These are phyloP conservation scores for Bucco capensis DNA, from an alignment of 2,113 vertebrate genomes.

Conservation along the genomic window DNA sequence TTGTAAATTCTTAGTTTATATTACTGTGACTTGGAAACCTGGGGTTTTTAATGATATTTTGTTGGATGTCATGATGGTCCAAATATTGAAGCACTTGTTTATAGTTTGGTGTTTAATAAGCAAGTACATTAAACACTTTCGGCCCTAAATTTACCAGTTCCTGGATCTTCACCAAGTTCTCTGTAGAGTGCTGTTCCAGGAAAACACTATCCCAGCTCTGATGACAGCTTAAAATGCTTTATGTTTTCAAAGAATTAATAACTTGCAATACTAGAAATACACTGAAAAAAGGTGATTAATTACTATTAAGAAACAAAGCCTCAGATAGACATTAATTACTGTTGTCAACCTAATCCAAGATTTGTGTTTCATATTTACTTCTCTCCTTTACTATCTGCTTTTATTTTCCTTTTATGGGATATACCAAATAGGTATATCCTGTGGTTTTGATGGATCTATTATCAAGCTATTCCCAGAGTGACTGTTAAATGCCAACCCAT, in stretches of 20 bases:
- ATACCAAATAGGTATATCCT: neutral
- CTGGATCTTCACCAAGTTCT: conserved; percentile 6
- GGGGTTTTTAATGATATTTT: neutral
- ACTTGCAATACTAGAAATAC: conserved; percentile 4
- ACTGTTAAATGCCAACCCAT: neutral
- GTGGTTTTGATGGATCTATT: neutral
- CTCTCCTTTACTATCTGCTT: neutral
- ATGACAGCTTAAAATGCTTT: neutral
- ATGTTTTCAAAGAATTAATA: neutral
- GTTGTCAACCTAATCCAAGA: neutral
- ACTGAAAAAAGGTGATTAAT: neutral
- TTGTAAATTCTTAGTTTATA: neutral
- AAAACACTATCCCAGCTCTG: neutral
- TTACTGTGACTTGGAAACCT: neutral
- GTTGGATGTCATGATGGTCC: neutral
- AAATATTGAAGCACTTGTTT: conserved; percentile 34
- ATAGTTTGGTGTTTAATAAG: conserved; percentile 35
- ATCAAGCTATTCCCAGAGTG: neutral
- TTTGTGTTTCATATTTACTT: neutral
- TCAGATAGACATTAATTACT: neutral
- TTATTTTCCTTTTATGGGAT: neutral
- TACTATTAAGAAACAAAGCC: neutral
- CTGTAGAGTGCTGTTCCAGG: neutral
- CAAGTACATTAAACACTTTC: neutral
- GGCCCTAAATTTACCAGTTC: conserved; percentile 23